These are phyloP conservation scores for Siniperca obscura DNA, from an alignment of 2,797 vertebrate genomes.

Conservation along the genomic window DNA sequence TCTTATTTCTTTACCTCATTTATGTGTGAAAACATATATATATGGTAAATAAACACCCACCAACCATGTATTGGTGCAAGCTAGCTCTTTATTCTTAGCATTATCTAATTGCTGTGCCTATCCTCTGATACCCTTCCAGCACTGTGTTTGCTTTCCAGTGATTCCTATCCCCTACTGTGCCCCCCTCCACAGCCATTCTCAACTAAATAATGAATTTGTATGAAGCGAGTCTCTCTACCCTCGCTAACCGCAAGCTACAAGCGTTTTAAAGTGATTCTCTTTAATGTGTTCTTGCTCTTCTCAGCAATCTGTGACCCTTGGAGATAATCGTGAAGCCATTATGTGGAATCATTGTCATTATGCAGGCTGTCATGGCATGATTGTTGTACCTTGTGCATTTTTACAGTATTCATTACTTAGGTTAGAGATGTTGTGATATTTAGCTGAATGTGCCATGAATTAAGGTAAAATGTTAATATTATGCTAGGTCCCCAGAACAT, in stretches of 20 bases:
- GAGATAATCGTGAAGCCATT: slow-evolving; percentile 67
- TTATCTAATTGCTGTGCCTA: slow-evolving; percentile 50
- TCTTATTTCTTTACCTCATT: slow-evolving; percentile 23
- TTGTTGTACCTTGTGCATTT: slow-evolving; percentile 45
- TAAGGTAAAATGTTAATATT: slow-evolving; percentile 8
- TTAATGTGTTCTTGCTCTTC: slow-evolving; percentile 61
- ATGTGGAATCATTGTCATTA: slow-evolving; percentile 56
- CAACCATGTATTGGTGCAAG: slow-evolving; percentile 4
- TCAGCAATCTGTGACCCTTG: slow-evolving; percentile 62
- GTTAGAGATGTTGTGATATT: slow-evolving; percentile 38
- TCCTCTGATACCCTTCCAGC: slow-evolving; percentile 51
- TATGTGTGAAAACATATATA: slow-evolving; percentile 12
- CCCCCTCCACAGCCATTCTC: slow-evolving; percentile 42
- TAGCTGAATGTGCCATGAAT: background rate
- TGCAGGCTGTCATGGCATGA: slow-evolving; percentile 30
- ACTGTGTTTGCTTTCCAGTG: slow-evolving; percentile 59
- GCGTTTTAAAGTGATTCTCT: slow-evolving; percentile 55
- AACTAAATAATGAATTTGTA: slow-evolving; percentile 71
- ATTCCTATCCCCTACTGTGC: slow-evolving; percentile 55
- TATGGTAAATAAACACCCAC: slow-evolving; percentile 25
- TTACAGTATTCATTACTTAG: slow-evolving; percentile 9
- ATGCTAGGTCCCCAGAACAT: background rate
- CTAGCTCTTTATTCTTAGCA: slow-evolving; percentile 40
- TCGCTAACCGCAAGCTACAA: slow-evolving; percentile 58
- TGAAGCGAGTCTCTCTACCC: slow-evolving; percentile 46